Evolutionary conservation across 2,797 vertebrate species (phyloP).

Genomic region (Oreonectes daqikongensis): DNA sequence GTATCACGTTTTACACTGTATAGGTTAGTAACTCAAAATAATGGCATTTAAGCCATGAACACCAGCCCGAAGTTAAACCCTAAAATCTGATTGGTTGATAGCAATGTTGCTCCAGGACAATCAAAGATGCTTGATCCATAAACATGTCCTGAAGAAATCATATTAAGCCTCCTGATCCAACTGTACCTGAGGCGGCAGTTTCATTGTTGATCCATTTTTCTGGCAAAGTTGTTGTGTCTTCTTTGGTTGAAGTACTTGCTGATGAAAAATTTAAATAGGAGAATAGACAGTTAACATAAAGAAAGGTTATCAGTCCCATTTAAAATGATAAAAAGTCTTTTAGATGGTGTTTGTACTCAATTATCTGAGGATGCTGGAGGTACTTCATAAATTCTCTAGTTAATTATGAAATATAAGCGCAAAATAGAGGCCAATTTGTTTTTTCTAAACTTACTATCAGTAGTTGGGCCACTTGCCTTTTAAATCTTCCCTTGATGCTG

Average conservation of each 20-base stretch:
- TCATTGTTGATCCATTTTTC: constrained; percentile 21
- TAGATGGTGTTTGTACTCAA: background rate
- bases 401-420: constrained; percentile 18
- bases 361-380: background rate
- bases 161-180: background rate
- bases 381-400: constrained; percentile 6
- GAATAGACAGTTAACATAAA: constrained; percentile 1
- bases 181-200: constrained; percentile 14
- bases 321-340: constrained; percentile 10
- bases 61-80: no score
- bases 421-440: constrained; percentile 19
- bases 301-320: constrained; percentile 12
- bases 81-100: constrained; percentile 3
- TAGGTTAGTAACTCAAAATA: no score
- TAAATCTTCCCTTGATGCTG: constrained; percentile 26
- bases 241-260: constrained; percentile 20
- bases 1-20: background rate
- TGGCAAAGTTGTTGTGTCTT: constrained; percentile 5
- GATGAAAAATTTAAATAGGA: constrained; percentile 21
- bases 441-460: background rate
- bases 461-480: constrained; percentile 46
- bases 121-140: background rate
- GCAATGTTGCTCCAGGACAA: background rate
- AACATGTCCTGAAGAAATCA: background rate
- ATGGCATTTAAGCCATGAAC: no score